Evolutionary conservation across 2,797 vertebrate species (phyloP).

Genomic region (Hydrocynus forskahlii): DNA sequence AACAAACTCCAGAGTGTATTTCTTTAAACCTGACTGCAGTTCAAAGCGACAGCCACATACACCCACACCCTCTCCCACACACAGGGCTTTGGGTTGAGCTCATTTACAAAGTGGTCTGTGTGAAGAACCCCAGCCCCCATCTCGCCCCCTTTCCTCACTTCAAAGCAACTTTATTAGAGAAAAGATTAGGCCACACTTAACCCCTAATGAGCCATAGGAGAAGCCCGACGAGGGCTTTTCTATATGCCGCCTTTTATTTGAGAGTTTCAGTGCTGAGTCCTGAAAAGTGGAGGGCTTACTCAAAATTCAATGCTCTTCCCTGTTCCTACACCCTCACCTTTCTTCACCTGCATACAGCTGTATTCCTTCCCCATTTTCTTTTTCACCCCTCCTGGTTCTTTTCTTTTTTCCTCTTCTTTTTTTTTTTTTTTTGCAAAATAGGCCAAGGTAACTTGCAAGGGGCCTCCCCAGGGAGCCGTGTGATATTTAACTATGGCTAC

Average conservation of each 20-base stretch:
- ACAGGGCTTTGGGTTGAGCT: slow-evolving; percentile 72
- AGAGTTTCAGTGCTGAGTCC: slow-evolving; percentile 73
- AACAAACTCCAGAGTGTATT: slow-evolving; percentile 66
- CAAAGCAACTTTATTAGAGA: slow-evolving; percentile 89
- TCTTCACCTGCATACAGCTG: slow-evolving; percentile 13
- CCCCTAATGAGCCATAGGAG: slow-evolving; percentile 74
- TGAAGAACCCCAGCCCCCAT: slow-evolving; percentile 69
- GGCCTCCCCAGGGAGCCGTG: slow-evolving; percentile 71
- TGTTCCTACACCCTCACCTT: slow-evolving; percentile 42
- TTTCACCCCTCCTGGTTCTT: not conserved
- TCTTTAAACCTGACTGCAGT: slow-evolving; percentile 57
- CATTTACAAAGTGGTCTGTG: slow-evolving; percentile 83
- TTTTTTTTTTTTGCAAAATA: slow-evolving; percentile 71
- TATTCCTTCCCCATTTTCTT: not conserved
- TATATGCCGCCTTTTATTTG: slow-evolving; percentile 69
- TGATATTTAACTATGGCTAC: slow-evolving; percentile 89
- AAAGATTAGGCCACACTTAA: slow-evolving; percentile 89
- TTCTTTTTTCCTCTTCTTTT: slow-evolving; percentile 31
- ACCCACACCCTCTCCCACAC: slow-evolving; percentile 7
- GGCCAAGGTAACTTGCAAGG: slow-evolving; percentile 81
- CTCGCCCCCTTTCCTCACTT: slow-evolving; percentile 80
- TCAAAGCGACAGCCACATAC: slow-evolving; percentile 75
- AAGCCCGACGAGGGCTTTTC: slow-evolving; percentile 60
- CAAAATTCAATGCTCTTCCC: slow-evolving; percentile 33
- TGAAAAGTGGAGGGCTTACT: slow-evolving; percentile 52